A percentile compares a stretch with the other conserved stretches of the same genome.
Conservation (phyloP, 1,140 invertebrate genomes). For the Acromyrmex charruanus region DNA sequence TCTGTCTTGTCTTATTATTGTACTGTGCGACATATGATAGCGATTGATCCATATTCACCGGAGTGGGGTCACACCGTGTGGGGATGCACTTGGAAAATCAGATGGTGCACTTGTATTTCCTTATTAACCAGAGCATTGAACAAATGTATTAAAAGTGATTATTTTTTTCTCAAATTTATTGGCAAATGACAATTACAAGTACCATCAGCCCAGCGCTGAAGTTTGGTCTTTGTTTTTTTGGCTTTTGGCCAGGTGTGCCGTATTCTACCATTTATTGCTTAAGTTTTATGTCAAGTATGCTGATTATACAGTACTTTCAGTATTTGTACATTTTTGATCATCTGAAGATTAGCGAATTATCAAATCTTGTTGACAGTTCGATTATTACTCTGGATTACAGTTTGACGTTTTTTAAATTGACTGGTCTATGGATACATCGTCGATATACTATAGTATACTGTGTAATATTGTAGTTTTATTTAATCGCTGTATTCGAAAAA, state of each 20-base stretch:
- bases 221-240: conserved; percentile 1
- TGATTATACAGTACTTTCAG: conserved; percentile 26
- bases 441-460: not conserved
- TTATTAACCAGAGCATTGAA: not conserved
- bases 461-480: not conserved
- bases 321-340: conserved; percentile 38
- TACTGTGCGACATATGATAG: not conserved
- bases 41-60: not conserved
- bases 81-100: not conserved
- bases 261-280: not conserved
- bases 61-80: conserved; percentile 7
- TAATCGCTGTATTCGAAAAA: not conserved
- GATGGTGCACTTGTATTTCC: not conserved
- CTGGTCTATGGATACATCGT: not conserved
- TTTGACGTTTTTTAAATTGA: conserved; percentile 23
- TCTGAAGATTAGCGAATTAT: not conserved
- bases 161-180: not conserved
- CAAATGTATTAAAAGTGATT: not conserved
- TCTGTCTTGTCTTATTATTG: not conserved
- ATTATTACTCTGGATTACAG: not conserved
- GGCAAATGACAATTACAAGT: not conserved
- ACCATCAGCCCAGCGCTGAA: conserved; percentile 23
- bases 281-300: not conserved
- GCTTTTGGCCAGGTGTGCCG: conserved; percentile 9
- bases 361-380: conserved; percentile 34